Conservation (phyloP, 2,797 vertebrate genomes). For the Parotocinclus haroldoi region DNA sequence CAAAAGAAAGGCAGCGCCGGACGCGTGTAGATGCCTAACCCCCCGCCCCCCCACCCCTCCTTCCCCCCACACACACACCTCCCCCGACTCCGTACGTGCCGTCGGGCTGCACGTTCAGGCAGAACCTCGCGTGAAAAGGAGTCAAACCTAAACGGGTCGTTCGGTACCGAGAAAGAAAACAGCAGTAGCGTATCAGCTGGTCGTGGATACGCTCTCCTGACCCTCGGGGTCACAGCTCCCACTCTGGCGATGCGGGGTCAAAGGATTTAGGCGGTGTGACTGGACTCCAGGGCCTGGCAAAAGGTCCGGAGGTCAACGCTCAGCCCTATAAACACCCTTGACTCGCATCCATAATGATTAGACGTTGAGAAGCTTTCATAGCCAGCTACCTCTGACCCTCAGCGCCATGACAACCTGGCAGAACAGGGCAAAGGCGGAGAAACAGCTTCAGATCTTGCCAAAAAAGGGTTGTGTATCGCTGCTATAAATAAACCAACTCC, state of each 20-base stretch:
- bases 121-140: too few species aligned
- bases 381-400: slow-evolving; percentile 57
- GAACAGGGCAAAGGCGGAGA: slow-evolving; percentile 1
- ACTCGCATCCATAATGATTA: slow-evolving; percentile 50
- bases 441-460: background rate
- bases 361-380: slow-evolving; percentile 60
- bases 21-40: too few species aligned
- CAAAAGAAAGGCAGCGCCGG: background rate
- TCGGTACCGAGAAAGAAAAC: background rate
- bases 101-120: too few species aligned
- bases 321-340: slow-evolving; percentile 58
- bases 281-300: slow-evolving; percentile 48
- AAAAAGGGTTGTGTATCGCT: slow-evolving; percentile 15
- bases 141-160: background rate
- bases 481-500: slow-evolving; percentile 33
- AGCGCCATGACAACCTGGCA: slow-evolving; percentile 49
- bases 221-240: slow-evolving; percentile 21
- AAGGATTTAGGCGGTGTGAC: slow-evolving; percentile 40
- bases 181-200: background rate
- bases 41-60: too few species aligned
- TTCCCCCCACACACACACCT: too few species aligned
- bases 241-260: slow-evolving; percentile 31
- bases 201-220: slow-evolving; percentile 20
- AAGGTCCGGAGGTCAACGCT: slow-evolving; percentile 56
- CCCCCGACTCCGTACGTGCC: too few species aligned